Evolutionary conservation across 2,888 invertebrate genomes (phyloP), one percentile per base, ranked within the genome.

Genomic region (Nesidiocoris tenuis): DNA sequence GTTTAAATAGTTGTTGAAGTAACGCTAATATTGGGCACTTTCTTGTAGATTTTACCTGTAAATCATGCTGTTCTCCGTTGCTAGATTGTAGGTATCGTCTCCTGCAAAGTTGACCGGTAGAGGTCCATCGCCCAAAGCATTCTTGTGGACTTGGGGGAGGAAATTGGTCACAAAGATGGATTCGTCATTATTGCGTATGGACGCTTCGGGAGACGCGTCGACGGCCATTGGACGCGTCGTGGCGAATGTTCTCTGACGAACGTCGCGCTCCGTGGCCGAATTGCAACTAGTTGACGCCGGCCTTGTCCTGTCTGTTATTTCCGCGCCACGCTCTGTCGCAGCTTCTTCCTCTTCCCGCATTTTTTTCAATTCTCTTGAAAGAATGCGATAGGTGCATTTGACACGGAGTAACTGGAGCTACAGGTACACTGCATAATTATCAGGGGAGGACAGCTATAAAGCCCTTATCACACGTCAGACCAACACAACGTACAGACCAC

Each of bases 61-160:
- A 16, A 61, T 61, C n/a, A n/a, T n/a, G 71, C 71, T 71, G 25
- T 59, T 71, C 21, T 71, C 71, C 9, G 71, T 61, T 7, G 61
- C 25, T 5, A 61, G n/a, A 25, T 59, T 25, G 71, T 61, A 59
- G 12, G 24, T 17, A 16, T 59, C 61, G 25, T 61, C 61, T 3
- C 7, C 17, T 3, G 25, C 18, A 16, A 24, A 61, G 18, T 12
- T 16, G 61, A 17, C 17, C 18, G 21, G 18, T 5, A 61, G 16
- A 17, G 71, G 71, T n/a, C 61, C 71, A 61, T 71, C 71, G 3
- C 71, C 71, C 12, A 71, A 7, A 3, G 71, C 71, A 22, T 71
- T 71, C n/a, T 61, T 22, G 71, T 71, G 71, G 19, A 68, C 57
- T 22, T 56, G 23, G 16, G 63, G 19, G 9, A 12, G 5, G 39